Evolutionary conservation across 2,888 invertebrate genomes (phyloP).

Genomic region (Resseliella maxima): DNA sequence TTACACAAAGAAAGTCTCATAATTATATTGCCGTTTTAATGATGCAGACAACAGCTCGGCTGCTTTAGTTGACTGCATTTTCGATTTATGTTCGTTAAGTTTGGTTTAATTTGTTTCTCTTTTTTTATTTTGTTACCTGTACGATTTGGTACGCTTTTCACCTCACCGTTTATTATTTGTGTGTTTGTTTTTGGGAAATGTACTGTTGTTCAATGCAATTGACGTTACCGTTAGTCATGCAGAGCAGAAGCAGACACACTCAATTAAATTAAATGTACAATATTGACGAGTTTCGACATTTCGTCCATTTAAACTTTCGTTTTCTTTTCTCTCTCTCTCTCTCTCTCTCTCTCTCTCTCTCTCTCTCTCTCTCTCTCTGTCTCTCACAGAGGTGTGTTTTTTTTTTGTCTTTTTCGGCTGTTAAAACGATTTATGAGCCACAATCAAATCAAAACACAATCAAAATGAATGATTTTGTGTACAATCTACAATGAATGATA

Average conservation of each 20-base stretch:
- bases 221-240: slow-evolving; percentile 20
- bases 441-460: slow-evolving; percentile 21
- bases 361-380: too few species aligned
- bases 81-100: neutral
- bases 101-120: neutral
- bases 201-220: neutral
- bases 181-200: neutral
- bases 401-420: neutral
- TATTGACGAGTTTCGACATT: neutral
- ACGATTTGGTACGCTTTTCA: neutral
- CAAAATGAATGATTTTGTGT: neutral
- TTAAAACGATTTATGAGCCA: slow-evolving; percentile 46
- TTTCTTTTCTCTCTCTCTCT: neutral
- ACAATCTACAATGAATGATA: neutral
- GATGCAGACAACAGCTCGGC: neutral
- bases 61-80: neutral
- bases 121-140: neutral
- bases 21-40: slow-evolving; percentile 9
- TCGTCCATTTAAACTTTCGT: neutral
- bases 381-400: too few species aligned
- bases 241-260: slow-evolving; percentile 28
- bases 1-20: neutral
- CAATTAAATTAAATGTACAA: slow-evolving; percentile 18
- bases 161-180: neutral
- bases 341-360: too few species aligned